Base-by-base conservation (phyloP, 2,888 invertebrate species). In the Leptinotarsa rubiginosa region DNA sequence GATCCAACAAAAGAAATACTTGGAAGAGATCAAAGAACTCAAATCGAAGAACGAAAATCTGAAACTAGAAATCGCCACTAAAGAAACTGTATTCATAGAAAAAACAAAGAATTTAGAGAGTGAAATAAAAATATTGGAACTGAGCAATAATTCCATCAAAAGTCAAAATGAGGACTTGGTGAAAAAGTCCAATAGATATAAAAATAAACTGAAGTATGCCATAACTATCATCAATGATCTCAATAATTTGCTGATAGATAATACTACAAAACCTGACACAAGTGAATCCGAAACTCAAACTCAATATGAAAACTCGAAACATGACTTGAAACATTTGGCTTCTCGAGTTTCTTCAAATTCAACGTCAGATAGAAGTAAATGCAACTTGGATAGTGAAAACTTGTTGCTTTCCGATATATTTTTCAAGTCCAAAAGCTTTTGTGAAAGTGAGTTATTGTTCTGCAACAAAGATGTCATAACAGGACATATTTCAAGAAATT, bases 141-240 rank as follows among this genome's bases (percentile, higher is more conserved):
- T 62, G 62, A 41, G 62, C 41, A 62, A 41, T 62, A 62, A 25
- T 18, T n/a, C 62, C 4, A n/a, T 62, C 2, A 62, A 41, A 16
- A 62, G 22, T 12, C 62, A 75, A 59, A 78, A 66, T 49, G 70
- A 75, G 47, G 79, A 80, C 18, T 65, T 72, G 13, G 25, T 31
- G 41, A 70, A 76, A 54, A 80, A 77, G 73, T 56, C 69, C 13
- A 22, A 64, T 1, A 81, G 76, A 70, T 81, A 81, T 66, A 79
- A 81, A 62, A 56, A 25, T 15, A 81, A 81, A 75, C 64, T 81
- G 47, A 80, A 78, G 68, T 79, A 77, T 62, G 79, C 81, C 5
- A 79, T 81, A 7, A 73, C 75, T 54, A 78, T 81, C 22, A 79
- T 81, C 7, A 80, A 77, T 18, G 80, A 80, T 52, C 65, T 81